Conservation (phyloP, 1,140 invertebrate species). For the Rhagoletis pomonella region DNA sequence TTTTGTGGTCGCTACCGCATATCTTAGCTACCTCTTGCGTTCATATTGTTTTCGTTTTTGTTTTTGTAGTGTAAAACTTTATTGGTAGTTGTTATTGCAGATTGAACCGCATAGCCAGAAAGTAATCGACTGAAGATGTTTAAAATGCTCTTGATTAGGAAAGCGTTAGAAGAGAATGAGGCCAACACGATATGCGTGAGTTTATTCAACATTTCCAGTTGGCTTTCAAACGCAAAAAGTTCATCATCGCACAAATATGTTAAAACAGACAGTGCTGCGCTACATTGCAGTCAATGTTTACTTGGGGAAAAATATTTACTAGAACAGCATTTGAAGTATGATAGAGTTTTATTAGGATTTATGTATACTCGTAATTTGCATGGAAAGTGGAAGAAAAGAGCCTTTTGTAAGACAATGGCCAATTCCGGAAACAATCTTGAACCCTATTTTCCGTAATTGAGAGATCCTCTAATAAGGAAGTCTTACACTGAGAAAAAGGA, state of each 20-base stretch:
- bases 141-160: neutral
- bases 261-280: neutral
- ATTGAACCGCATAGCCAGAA: neutral
- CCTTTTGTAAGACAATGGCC: no score
- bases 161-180: neutral
- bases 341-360: neutral
- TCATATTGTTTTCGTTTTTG: neutral
- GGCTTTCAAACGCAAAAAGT: neutral
- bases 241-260: neutral
- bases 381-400: no score
- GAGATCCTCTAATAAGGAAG: no score
- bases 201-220: slow-evolving; percentile 10
- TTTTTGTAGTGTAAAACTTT: no score
- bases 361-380: no score
- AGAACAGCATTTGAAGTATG: neutral
- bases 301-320: neutral
- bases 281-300: neutral
- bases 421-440: no score
- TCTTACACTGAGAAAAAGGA: no score
- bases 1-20: neutral
- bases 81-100: no score
- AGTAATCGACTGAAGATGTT: neutral
- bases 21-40: neutral
- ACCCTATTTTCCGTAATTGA: no score
- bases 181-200: slow-evolving; percentile 10